phyloP scores from a whole-genome alignment of 1,140 invertebrate genomes.

The Catajapyx aquilonaris region DNA sequence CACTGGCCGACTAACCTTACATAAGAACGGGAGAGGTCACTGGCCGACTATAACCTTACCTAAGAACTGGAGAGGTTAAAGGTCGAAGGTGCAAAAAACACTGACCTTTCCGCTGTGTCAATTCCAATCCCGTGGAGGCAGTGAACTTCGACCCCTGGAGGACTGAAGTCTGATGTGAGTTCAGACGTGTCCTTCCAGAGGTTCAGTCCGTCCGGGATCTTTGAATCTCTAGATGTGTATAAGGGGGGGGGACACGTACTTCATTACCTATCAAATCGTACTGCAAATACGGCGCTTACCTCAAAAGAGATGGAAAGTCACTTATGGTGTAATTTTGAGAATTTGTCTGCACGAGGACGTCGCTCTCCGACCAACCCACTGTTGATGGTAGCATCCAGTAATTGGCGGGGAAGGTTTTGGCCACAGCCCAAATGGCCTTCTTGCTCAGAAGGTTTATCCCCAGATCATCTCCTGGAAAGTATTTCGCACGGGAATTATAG shows the following conservation, averaged over 20 bases:
- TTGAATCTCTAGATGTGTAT: conserved; percentile 43
- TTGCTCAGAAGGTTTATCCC: conserved; percentile 64
- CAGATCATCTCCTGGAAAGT: conserved; percentile 68
- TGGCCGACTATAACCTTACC: no score
- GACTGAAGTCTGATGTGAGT: conserved; percentile 42
- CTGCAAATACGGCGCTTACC: conserved; percentile 27
- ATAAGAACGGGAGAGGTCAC: no score
- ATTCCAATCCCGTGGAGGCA: conserved; percentile 66
- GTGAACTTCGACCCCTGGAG: conserved; percentile 72
- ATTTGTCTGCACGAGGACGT: conserved; percentile 57
- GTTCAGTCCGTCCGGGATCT: conserved; percentile 64
- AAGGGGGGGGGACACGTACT: no score
- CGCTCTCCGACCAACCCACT: conserved; percentile 61
- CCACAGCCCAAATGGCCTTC: conserved; percentile 54
- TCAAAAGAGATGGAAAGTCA: conserved; percentile 68
- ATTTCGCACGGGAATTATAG: no score
- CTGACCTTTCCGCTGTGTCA: conserved; percentile 60
- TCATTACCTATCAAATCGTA: no score
- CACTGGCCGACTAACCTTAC: no score
- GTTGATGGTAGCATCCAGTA: conserved; percentile 79
- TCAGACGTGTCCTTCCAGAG: conserved; percentile 66
- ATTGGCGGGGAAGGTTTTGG: conserved; percentile 83
- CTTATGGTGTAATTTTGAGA: conserved; percentile 65
- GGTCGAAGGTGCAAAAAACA: no score
- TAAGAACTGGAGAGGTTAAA: no score